Evolutionary conservation across 2,797 vertebrate genomes (phyloP).

Genomic region (Balearica regulorum): DNA sequence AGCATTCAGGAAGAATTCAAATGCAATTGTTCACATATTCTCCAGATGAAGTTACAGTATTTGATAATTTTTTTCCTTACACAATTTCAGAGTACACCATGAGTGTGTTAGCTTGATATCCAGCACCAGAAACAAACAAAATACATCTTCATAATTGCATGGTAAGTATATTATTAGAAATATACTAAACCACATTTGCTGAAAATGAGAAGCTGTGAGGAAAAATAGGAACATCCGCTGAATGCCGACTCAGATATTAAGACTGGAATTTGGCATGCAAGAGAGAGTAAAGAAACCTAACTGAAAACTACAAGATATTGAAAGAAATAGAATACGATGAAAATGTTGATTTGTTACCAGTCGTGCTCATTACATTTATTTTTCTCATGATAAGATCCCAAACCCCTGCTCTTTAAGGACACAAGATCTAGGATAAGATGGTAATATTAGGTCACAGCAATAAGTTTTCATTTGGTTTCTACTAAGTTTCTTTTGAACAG

Average conservation of each 20-base stretch:
- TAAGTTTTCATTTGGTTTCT: neutral
- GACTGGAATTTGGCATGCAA: neutral
- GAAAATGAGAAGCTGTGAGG: neutral
- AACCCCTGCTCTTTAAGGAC: neutral
- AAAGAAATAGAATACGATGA: neutral
- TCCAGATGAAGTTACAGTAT: neutral
- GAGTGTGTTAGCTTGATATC: slow-evolving; percentile 6
- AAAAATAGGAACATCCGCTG: neutral
- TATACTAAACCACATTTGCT: neutral
- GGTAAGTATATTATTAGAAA: neutral
- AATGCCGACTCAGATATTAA: neutral
- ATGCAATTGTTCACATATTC: neutral
- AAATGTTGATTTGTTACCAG: neutral
- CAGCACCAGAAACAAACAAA: slow-evolving; percentile 54
- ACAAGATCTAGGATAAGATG: neutral
- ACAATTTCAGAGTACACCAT: slow-evolving; percentile 5
- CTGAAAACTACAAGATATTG: neutral
- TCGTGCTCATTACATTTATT: neutral
- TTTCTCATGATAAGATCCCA: neutral
- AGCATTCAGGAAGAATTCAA: neutral
- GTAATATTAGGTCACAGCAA: neutral
- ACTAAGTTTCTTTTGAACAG: neutral
- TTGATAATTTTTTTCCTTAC: neutral
- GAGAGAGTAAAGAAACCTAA: neutral
- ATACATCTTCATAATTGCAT: neutral